Percentiles rank a stretch among this genome's conserved stretches.
phyloP scores from a whole-genome alignment of 2,797 vertebrate species.

The Pogonophryne albipinna region DNA sequence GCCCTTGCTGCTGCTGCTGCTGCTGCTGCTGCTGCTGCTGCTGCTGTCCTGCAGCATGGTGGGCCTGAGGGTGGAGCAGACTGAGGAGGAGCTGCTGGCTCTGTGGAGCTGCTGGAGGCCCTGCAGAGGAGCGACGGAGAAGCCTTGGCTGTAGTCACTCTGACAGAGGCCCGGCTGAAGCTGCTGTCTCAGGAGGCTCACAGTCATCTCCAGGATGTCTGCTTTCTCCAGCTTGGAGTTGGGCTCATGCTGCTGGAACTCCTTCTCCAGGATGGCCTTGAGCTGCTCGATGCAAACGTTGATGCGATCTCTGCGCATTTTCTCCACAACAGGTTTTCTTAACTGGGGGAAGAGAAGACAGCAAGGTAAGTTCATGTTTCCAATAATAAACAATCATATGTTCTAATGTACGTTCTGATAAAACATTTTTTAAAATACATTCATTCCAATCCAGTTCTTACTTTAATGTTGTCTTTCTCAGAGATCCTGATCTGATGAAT shows the following conservation, averaged over 20 bases:
- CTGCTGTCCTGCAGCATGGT: slow-evolving; percentile 59
- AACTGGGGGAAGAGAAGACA: slow-evolving; percentile 76
- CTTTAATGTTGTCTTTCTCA: slow-evolving; percentile 86
- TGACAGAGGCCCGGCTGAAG: slow-evolving; percentile 33
- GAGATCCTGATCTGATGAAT: slow-evolving; percentile 76
- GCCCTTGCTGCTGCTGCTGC: slow-evolving; percentile 35
- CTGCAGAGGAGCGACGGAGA: slow-evolving; percentile 63
- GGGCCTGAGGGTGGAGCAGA: slow-evolving; percentile 48
- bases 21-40: slow-evolving; percentile 52
- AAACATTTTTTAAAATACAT: no score
- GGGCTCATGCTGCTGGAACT: slow-evolving; percentile 83
- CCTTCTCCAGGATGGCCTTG: slow-evolving; percentile 85
- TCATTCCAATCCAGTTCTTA: slow-evolving; percentile 66
- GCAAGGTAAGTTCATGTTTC: neutral
- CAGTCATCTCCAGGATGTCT: slow-evolving; percentile 87
- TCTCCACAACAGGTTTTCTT: slow-evolving; percentile 89
- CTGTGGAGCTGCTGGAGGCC: slow-evolving; percentile 72
- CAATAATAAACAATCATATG: neutral
- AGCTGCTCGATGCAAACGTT: slow-evolving; percentile 88
- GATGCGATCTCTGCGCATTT: slow-evolving; percentile 87
- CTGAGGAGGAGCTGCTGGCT: slow-evolving; percentile 49
- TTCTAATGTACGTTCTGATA: neutral
- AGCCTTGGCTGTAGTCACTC: slow-evolving; percentile 61
- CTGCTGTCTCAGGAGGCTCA: slow-evolving; percentile 61
- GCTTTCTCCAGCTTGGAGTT: slow-evolving; percentile 88